These are phyloP conservation scores for Drosophila lacteicornis DNA, from an alignment of 1,140 invertebrate genomes.

Conservation along the genomic window DNA sequence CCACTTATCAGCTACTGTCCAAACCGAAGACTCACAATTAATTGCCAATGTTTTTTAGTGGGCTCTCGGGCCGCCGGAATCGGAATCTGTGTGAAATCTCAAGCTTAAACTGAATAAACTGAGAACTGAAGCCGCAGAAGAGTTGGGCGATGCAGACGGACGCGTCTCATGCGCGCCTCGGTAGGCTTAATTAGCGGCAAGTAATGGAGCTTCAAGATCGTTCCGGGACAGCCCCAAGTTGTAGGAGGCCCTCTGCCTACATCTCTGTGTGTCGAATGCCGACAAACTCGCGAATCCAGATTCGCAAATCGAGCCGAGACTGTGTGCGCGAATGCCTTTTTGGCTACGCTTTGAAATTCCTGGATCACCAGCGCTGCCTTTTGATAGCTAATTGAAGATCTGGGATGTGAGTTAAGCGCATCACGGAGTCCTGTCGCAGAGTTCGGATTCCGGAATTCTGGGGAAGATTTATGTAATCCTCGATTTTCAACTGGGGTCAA, in stretches of 20 bases:
- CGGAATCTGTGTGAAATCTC: slow-evolving; percentile 81
- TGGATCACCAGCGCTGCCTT: slow-evolving; percentile 50
- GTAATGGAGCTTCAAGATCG: slow-evolving; percentile 66
- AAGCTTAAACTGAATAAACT: slow-evolving; percentile 42
- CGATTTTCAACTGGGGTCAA: slow-evolving; percentile 31
- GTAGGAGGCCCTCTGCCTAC: slow-evolving; percentile 57
- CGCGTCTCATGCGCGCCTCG: slow-evolving; percentile 67
- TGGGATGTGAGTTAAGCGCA: slow-evolving; percentile 62
- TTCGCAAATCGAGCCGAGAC: slow-evolving; percentile 50
- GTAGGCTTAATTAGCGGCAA: slow-evolving; percentile 81
- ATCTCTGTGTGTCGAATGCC: slow-evolving; percentile 42
- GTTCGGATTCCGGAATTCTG: slow-evolving; percentile 20
- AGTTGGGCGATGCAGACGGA: slow-evolving; percentile 8
- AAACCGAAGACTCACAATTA: slow-evolving; percentile 72
- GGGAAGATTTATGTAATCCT: slow-evolving; percentile 50
- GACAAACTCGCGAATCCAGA: slow-evolving; percentile 33
- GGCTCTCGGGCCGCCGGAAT: slow-evolving; percentile 46
- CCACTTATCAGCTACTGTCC: slow-evolving; percentile 78
- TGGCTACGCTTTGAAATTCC: slow-evolving; percentile 63
- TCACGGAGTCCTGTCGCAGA: slow-evolving; percentile 36
- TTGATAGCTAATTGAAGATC: slow-evolving; percentile 77
- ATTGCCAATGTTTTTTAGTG: slow-evolving; percentile 78
- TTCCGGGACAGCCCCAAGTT: slow-evolving; percentile 46
- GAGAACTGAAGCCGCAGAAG: slow-evolving; percentile 19
- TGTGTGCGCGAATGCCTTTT: slow-evolving; percentile 38